Evolutionary conservation across 2,888 invertebrate species (phyloP).

Genomic region (Eurytoma californica): DNA sequence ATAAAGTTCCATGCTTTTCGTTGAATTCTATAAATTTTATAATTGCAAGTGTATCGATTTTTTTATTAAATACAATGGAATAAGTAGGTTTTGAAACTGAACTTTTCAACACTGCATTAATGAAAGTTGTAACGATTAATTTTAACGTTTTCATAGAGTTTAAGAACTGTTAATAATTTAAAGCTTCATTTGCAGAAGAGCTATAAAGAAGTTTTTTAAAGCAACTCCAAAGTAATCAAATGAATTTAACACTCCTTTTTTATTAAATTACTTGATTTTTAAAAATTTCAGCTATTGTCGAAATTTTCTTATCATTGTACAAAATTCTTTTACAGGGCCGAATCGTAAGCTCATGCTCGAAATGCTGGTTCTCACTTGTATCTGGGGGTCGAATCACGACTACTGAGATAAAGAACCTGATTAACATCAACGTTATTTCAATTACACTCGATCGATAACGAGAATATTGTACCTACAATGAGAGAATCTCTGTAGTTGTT

Average conservation of each 20-base stretch:
- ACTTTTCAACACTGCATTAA: background rate
- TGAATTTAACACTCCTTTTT: background rate
- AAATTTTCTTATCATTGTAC: slow-evolving; percentile 20
- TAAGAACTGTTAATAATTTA: background rate
- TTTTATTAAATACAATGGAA: background rate
- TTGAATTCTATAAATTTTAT: too few relatives aligned
- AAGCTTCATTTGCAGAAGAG: background rate
- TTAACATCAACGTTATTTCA: slow-evolving; percentile 38
- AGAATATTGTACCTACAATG: slow-evolving; percentile 42
- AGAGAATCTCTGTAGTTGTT: slow-evolving; percentile 52
- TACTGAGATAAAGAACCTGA: slow-evolving; percentile 38
- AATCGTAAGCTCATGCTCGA: slow-evolving; percentile 44
- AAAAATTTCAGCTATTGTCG: slow-evolving; percentile 28
- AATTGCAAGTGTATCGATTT: background rate
- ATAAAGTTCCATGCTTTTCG: too few relatives aligned
- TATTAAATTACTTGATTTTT: slow-evolving; percentile 18
- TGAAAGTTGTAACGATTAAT: too few relatives aligned
- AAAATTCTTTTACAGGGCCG: slow-evolving; percentile 53
- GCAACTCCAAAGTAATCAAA: background rate
- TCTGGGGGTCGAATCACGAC: slow-evolving; percentile 36
- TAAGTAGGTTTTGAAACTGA: background rate
- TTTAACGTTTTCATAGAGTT: too few relatives aligned
- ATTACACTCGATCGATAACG: background rate
- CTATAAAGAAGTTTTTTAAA: too few relatives aligned
- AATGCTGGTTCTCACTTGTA: slow-evolving; percentile 48